Base-by-base conservation (phyloP, 2,113 vertebrate species). In the Campylomormyrus tamandua region DNA sequence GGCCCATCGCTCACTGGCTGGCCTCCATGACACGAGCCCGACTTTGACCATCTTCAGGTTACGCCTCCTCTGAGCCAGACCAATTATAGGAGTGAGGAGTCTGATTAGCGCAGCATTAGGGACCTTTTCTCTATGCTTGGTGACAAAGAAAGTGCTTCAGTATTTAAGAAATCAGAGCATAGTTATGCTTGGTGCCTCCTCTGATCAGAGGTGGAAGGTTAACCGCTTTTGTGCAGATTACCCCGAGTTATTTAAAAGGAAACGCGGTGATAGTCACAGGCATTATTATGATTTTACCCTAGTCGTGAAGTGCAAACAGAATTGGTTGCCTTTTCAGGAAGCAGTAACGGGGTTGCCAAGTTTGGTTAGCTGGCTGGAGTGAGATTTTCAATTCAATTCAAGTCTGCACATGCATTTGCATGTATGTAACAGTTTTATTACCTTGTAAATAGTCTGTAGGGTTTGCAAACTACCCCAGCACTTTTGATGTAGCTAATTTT, bases 21-120 rank as follows among this genome's bases (percentile, higher is more conserved):
- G 93, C 93, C 91, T 94, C 94, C 92, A 94, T 92, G 94, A 94
- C 94, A 94, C 93, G 94, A 95, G 92, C 93, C 92, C 93, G 91
- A 93, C 92, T 93, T 95, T 94, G 94, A 93, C 92, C 90, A 77
- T 92, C 89, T 91, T 90, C 91, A 90, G 87, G 92, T 93, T 91
- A 89, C 74, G 90, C 93, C 93, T 94, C 48, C 92, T 94, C 92
- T 92, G 90, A 94, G 92, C 91, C 56, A 53, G 88, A 92, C 91
- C 90, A 93, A 52, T 92, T 90, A 91, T 89, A 62, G 91, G 91
- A 92, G 90, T 91, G 90, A 93, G 92, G 88, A 91, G 91, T 93
- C 92, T 93, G 91, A 94, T 94, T 96, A 95, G 94, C 93, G 93
- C 92, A 93, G 92, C 92, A 92, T 92, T 92, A 92, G 92, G 89